A percentile compares a stretch with the other conserved stretches of the same genome.
These are phyloP conservation scores for Gallinago jamesoni DNA, from an alignment of 2,113 vertebrate species.

Conservation along the genomic window DNA sequence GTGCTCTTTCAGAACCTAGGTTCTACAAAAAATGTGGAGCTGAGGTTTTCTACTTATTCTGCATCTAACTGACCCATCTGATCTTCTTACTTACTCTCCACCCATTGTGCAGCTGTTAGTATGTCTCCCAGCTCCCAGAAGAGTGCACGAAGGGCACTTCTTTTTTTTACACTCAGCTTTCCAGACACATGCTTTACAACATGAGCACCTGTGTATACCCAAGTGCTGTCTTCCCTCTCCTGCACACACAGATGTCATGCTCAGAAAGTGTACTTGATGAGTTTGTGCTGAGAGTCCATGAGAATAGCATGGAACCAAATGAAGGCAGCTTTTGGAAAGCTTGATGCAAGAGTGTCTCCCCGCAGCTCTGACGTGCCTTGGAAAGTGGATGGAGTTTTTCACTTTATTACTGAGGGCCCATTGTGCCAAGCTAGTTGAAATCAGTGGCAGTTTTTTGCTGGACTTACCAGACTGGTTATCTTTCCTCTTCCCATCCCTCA, in stretches of 20 bases:
- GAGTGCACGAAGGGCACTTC: background rate
- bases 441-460: background rate
- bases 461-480: background rate
- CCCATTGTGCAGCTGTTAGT: background rate
- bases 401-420: background rate
- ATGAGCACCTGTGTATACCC: background rate
- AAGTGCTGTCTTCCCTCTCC: background rate
- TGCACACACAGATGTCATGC: background rate
- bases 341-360: background rate
- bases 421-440: background rate
- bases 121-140: background rate
- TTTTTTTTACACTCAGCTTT: conserved; percentile 38
- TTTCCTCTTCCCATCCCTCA: background rate
- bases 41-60: background rate
- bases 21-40: background rate
- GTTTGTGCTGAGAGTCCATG: background rate
- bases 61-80: conserved; percentile 23
- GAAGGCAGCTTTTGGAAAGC: background rate
- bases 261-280: background rate
- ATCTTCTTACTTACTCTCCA: background rate
- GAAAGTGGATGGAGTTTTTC: background rate
- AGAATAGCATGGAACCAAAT: background rate
- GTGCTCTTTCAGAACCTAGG: background rate
- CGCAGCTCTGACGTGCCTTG: background rate
- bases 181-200: background rate